phyloP scores from a whole-genome alignment of 2,797 vertebrate genomes.

The Gymnodraco acuticeps region DNA sequence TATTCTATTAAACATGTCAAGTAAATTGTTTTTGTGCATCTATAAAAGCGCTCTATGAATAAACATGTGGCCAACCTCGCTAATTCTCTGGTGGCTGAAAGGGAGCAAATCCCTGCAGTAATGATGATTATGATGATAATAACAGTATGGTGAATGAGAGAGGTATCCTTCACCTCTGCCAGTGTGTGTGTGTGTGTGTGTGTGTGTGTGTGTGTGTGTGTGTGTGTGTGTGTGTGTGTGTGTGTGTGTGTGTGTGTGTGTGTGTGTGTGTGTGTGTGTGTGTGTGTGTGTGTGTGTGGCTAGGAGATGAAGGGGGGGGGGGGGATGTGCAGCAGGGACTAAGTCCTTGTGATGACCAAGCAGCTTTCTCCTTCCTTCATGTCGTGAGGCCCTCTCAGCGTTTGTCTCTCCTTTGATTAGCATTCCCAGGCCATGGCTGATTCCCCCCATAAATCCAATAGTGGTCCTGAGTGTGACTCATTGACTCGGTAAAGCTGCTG shows the following conservation, averaged over 20 bases:
- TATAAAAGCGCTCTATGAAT: neutral
- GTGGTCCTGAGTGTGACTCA: slow-evolving; percentile 65
- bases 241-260: too few relatives aligned
- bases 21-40: neutral
- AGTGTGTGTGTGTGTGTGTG: too few relatives aligned
- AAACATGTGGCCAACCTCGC: slow-evolving; percentile 7
- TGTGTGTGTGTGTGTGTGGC: slow-evolving; percentile 12
- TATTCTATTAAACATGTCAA: neutral
- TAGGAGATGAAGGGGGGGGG: slow-evolving; percentile 15
- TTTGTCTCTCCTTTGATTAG: slow-evolving; percentile 71
- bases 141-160: slow-evolving; percentile 4
- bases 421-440: slow-evolving; percentile 51
- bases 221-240: too few relatives aligned
- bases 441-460: slow-evolving; percentile 68
- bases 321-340: slow-evolving; percentile 17
- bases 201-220: too few relatives aligned
- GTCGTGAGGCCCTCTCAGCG: slow-evolving; percentile 44
- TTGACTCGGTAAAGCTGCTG: slow-evolving; percentile 77
- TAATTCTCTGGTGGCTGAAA: neutral
- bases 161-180: slow-evolving; percentile 21
- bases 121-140: slow-evolving; percentile 31
- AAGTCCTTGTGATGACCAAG: slow-evolving; percentile 69
- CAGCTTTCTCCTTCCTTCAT: slow-evolving; percentile 57
- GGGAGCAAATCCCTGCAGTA: slow-evolving; percentile 1
- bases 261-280: slow-evolving; percentile 14